These are phyloP conservation scores for Peromyscus melanophrys DNA, from an alignment of 2,797 vertebrate species.

Conservation along the genomic window DNA sequence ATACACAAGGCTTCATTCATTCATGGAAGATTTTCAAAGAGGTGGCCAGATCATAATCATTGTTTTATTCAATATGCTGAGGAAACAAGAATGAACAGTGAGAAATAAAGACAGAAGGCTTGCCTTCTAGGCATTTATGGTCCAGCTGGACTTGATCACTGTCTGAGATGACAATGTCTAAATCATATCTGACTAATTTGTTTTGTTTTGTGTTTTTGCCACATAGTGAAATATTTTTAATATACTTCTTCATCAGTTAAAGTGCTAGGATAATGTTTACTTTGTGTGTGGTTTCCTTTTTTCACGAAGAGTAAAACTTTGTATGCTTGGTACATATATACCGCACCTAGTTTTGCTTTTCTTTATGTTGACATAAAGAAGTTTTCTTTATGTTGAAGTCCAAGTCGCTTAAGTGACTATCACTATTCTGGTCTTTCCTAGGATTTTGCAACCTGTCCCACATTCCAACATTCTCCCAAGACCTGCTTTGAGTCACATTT, in stretches of 20 bases:
- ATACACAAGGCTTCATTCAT: not conserved
- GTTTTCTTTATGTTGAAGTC: not conserved
- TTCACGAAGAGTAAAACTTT: not conserved
- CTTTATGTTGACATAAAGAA: not conserved
- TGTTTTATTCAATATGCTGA: not conserved
- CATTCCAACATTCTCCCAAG: not conserved
- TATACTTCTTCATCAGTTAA: not conserved
- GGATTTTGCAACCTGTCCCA: not conserved
- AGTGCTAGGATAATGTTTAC: not conserved
- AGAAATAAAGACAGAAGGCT: too few species aligned
- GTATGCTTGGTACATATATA: not conserved
- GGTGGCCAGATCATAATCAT: not conserved
- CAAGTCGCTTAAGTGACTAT: not conserved
- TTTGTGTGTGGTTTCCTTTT: not conserved
- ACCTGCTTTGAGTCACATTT: not conserved
- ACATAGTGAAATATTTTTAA: not conserved
- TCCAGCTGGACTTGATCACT: not conserved
- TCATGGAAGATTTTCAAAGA: not conserved
- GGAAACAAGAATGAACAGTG: not conserved
- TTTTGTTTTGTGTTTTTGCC: not conserved
- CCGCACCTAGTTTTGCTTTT: not conserved
- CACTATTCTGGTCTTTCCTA: not conserved
- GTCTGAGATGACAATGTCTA: not conserved
- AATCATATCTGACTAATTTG: not conserved
- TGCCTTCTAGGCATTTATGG: not conserved